Percentiles rank a stretch among this genome's conserved stretches.
phyloP scores from a whole-genome alignment of 2,888 invertebrate genomes.

The Eueremaeus valkanovi region DNA sequence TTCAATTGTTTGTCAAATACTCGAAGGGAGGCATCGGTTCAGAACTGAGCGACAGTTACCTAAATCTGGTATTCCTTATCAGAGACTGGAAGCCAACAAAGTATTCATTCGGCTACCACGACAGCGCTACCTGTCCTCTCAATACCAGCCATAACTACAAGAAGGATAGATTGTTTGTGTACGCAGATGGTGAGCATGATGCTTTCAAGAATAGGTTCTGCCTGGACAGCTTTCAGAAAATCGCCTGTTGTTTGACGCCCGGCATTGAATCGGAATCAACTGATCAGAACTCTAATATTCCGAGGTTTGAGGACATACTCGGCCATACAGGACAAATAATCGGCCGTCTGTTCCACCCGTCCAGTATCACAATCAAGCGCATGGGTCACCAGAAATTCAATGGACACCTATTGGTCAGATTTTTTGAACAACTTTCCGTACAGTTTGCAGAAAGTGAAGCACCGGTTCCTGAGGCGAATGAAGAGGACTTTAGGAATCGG shows the following conservation, averaged over 20 bases:
- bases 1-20: background rate
- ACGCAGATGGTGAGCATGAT: background rate
- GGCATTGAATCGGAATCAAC: background rate
- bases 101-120: constrained; percentile 8
- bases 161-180: background rate
- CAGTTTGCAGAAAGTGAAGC: background rate
- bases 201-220: background rate
- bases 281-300: background rate
- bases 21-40: background rate
- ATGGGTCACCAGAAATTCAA: background rate
- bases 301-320: background rate
- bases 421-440: background rate
- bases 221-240: background rate
- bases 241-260: background rate
- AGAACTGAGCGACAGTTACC: background rate
- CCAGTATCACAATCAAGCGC: background rate
- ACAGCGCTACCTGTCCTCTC: background rate
- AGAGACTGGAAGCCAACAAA: background rate
- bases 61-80: background rate
- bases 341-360: background rate
- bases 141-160: background rate
- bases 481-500: background rate
- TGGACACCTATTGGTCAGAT: background rate
- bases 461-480: background rate
- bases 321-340: background rate